Evolutionary conservation across 2,113 vertebrate species (phyloP).

Genomic region (Lates calcarifer): DNA sequence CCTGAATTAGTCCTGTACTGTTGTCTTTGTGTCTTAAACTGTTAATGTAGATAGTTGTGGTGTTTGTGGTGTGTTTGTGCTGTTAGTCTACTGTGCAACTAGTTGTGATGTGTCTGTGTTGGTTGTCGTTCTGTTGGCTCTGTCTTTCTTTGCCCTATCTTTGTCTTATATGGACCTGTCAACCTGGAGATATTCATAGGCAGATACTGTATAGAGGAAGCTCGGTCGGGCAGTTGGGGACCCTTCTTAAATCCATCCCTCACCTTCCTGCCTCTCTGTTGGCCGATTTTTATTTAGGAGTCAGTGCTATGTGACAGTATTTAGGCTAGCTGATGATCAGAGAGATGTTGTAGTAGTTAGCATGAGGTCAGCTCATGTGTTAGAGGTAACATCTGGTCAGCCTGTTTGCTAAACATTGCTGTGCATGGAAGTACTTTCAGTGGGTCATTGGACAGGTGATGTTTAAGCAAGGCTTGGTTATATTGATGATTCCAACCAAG

Average conservation of each 20-base stretch:
- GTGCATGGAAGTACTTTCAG: too few species aligned
- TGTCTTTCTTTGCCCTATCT: conserved; percentile 64
- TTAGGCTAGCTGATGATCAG: not conserved
- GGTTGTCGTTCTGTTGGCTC: conserved; percentile 37
- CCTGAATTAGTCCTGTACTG: not conserved
- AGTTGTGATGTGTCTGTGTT: conserved; percentile 29
- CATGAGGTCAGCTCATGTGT: not conserved
- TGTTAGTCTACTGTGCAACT: conserved; percentile 1
- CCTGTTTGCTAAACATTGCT: not conserved
- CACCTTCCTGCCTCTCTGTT: not conserved
- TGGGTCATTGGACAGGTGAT: not conserved
- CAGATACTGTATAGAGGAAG: not conserved
- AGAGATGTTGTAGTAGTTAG: not conserved
- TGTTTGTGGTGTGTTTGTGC: conserved; percentile 33
- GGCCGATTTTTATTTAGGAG: not conserved
- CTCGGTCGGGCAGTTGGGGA: not conserved
- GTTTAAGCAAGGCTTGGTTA: not conserved
- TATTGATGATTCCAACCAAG: not conserved
- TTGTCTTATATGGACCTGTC: conserved; percentile 66
- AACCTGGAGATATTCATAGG: conserved; percentile 42
- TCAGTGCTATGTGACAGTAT: not conserved
- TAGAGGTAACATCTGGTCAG: not conserved
- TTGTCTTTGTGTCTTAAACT: conserved; percentile 1
- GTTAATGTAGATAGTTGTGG: conserved; percentile 5
- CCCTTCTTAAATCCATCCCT: not conserved